Base-by-base conservation (phyloP, 2,888 invertebrate genomes). In the Ariolimax columbianus region DNA sequence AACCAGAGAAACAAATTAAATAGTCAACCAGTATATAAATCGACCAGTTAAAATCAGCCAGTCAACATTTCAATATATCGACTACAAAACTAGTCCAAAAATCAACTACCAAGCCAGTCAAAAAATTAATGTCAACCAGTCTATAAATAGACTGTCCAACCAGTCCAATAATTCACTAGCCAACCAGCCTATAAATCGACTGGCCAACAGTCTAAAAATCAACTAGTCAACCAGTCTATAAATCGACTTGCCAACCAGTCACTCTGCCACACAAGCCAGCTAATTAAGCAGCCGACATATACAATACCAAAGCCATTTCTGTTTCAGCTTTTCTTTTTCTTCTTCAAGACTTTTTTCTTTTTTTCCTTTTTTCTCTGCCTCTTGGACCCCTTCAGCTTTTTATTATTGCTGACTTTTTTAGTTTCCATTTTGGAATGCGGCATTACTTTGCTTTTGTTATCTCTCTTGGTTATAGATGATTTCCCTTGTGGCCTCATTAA, bases 281-380 rank as follows among this genome's bases (percentile, higher is more conserved):
- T 26, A 43, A 43, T 17, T 17, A 75, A 47, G 17, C 75, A 75
- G 33, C 51, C 14, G 51, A 33, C 51, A 19, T 51, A 30, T 7
- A 3, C 33, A 47, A 51, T 14, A 75, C 47, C 51, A 14, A 30
- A 75, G 14, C 75, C 33, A 40, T 51, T 51, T 40, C 47, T 17
- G 19, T 51, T 47, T 75, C 75, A 75, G 43, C 51, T 51, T 30
- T 30, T 75, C 47, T 33, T 75, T 47, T 33, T 75, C 51, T 51
- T 75, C 51, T 75, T 75, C 17, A 14, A 47, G 3, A 75, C 30
- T 23, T 75, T 75, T 51, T 75, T 75, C 75, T 51, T 75, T 51
- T 75, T 75, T 17, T 75, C n/a, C 51, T 75, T 75, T 33, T 75
- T 75, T 51, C 75, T 9, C 40, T 75, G 75, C 33, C 51, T 75